phyloP scores from a whole-genome alignment of 2,113 vertebrate genomes.

The Protobothrops flavoviridis region DNA sequence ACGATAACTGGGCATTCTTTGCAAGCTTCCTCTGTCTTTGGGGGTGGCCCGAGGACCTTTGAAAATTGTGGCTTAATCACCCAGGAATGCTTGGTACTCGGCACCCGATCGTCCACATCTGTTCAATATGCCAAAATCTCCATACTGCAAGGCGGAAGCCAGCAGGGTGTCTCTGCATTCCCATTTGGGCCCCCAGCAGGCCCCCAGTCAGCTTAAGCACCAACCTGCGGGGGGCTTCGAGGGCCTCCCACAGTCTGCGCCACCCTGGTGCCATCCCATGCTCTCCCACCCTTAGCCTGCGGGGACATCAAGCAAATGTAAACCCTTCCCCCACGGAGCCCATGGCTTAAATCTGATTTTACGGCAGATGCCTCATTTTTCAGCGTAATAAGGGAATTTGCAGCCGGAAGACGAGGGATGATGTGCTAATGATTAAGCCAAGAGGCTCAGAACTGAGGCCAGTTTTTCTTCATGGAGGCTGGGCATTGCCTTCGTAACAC shows the following conservation, averaged over 20 bases:
- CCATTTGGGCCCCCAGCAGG: background rate
- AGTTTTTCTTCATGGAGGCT: background rate
- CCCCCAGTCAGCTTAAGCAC: background rate
- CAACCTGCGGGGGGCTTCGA: background rate
- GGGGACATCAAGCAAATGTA: background rate
- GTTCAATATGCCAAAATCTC: background rate
- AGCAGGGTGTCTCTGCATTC: background rate
- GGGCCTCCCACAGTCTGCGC: background rate
- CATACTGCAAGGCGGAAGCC: background rate
- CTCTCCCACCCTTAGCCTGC: background rate
- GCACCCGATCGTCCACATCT: background rate
- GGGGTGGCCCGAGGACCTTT: background rate
- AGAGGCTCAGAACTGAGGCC: background rate
- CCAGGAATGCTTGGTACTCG: slow-evolving; percentile 2
- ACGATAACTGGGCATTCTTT: background rate
- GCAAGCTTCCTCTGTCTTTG: background rate
- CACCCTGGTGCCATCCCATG: background rate
- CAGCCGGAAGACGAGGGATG: background rate
- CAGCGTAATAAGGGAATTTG: background rate
- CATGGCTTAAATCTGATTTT: background rate
- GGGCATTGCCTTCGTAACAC: background rate
- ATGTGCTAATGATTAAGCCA: background rate
- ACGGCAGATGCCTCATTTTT: background rate
- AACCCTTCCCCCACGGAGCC: background rate
- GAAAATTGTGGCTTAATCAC: background rate